Percentiles rank a stretch among this genome's conserved stretches.
These are phyloP conservation scores for Carassius carassius DNA, from an alignment of 2,113 vertebrate genomes.

Conservation along the genomic window DNA sequence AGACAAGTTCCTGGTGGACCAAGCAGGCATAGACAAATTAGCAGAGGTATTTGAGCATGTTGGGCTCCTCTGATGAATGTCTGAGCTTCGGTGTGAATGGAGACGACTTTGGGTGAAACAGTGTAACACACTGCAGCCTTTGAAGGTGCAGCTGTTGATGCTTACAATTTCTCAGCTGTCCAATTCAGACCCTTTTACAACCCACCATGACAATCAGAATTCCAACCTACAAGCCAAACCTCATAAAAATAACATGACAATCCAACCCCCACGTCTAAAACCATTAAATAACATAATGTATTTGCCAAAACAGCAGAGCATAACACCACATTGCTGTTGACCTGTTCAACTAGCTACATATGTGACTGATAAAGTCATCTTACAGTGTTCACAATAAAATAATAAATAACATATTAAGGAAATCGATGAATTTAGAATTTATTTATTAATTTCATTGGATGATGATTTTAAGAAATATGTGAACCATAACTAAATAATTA, in stretches of 20 bases:
- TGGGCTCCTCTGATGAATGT: constrained; percentile 37
- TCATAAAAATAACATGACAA: constrained; percentile 68
- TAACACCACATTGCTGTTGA: background rate
- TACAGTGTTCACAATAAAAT: constrained; percentile 3
- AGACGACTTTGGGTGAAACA: constrained; percentile 59
- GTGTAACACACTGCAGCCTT: constrained; percentile 64
- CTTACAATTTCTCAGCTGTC: constrained; percentile 68
- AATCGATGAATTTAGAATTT: background rate
- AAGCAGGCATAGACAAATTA: background rate
- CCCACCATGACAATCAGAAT: constrained; percentile 72
- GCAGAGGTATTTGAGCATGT: background rate
- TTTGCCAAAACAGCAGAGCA: background rate
- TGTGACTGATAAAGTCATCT: constrained; percentile 16
- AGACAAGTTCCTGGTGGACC: background rate
- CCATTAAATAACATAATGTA: constrained; percentile 42
- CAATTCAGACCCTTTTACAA: constrained; percentile 63
- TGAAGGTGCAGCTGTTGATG: constrained; percentile 75
- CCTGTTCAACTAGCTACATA: constrained; percentile 3
- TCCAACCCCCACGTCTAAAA: constrained; percentile 50
- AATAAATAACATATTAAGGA: background rate
- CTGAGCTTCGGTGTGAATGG: background rate
- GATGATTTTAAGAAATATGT: background rate
- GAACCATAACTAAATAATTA: background rate
- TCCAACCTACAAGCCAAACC: constrained; percentile 74
- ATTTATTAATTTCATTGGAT: no score